These are phyloP conservation scores for Drosophila murphyi DNA, from an alignment of 1,140 invertebrate genomes.

Conservation along the genomic window DNA sequence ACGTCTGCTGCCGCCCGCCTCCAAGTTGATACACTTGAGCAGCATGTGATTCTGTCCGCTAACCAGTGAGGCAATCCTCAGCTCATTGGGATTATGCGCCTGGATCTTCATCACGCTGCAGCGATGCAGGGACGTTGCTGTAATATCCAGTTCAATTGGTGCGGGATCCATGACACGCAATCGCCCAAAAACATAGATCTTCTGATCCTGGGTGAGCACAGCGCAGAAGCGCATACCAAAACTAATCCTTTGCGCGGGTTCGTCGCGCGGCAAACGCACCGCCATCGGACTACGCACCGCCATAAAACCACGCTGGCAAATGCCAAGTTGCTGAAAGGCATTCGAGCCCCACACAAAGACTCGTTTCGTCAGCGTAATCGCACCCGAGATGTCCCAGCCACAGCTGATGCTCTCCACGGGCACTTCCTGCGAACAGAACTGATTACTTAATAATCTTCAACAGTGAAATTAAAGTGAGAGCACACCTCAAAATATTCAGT, in stretches of 20 bases:
- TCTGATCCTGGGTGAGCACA: slow-evolving; percentile 87
- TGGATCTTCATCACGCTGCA: slow-evolving; percentile 71
- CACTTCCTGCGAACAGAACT: slow-evolving; percentile 74
- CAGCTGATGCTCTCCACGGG: slow-evolving; percentile 87
- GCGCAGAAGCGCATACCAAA: slow-evolving; percentile 89
- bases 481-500: slow-evolving; percentile 68
- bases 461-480: not conserved
- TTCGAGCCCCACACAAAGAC: slow-evolving; percentile 92
- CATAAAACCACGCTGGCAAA: slow-evolving; percentile 85
- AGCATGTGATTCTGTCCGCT: slow-evolving; percentile 91
- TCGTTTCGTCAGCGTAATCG: slow-evolving; percentile 87
- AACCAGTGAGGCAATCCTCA: slow-evolving; percentile 68
- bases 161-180: slow-evolving; percentile 67
- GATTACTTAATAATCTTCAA: not conserved
- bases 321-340: slow-evolving; percentile 89
- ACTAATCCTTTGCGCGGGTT: slow-evolving; percentile 83
- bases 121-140: slow-evolving; percentile 69
- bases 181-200: slow-evolving; percentile 75
- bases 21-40: slow-evolving; percentile 84
- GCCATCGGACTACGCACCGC: slow-evolving; percentile 84
- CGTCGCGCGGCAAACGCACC: slow-evolving; percentile 71
- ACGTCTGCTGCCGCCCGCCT: slow-evolving; percentile 49
- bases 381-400: slow-evolving; percentile 90
- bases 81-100: slow-evolving; percentile 59
- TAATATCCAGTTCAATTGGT: slow-evolving; percentile 75